A percentile compares a stretch with the other conserved stretches of the same genome.
These are phyloP conservation scores for Hyles vespertilio DNA, from an alignment of 1,140 invertebrate species.

Conservation along the genomic window DNA sequence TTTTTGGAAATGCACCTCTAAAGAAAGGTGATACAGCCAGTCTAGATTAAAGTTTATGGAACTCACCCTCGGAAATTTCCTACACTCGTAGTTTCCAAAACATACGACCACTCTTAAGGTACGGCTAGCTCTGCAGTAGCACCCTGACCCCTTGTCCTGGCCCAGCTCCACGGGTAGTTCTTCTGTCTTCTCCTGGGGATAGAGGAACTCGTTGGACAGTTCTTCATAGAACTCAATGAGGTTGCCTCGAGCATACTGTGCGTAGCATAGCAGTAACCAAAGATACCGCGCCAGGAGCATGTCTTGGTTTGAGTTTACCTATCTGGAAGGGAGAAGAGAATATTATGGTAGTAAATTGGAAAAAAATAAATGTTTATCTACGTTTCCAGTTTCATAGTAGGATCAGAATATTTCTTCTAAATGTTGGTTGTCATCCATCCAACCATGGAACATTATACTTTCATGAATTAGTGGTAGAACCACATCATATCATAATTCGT, in stretches of 20 bases:
- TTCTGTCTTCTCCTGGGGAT: slow-evolving; percentile 36
- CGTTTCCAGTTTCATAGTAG: no score
- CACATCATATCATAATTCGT: no score
- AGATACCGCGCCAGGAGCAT: slow-evolving; percentile 45
- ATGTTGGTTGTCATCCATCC: no score
- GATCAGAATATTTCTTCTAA: no score
- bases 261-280: slow-evolving; percentile 57
- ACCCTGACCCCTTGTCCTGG: slow-evolving; percentile 46
- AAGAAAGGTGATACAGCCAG: no score
- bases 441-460: no score
- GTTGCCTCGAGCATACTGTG: slow-evolving; percentile 38
- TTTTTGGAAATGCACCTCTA: no score
- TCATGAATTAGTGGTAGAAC: no score
- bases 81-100: slow-evolving; percentile 63
- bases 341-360: no score
- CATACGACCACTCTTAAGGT: slow-evolving; percentile 45
- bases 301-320: slow-evolving; percentile 10
- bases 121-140: slow-evolving; percentile 49
- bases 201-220: slow-evolving; percentile 41
- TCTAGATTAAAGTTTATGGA: background rate
- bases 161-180: slow-evolving; percentile 44
- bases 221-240: slow-evolving; percentile 52
- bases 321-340: no score
- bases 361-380: no score
- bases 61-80: slow-evolving; percentile 53